phyloP scores from a whole-genome alignment of 1,140 invertebrate genomes.

The Leptinotarsa defecta region DNA sequence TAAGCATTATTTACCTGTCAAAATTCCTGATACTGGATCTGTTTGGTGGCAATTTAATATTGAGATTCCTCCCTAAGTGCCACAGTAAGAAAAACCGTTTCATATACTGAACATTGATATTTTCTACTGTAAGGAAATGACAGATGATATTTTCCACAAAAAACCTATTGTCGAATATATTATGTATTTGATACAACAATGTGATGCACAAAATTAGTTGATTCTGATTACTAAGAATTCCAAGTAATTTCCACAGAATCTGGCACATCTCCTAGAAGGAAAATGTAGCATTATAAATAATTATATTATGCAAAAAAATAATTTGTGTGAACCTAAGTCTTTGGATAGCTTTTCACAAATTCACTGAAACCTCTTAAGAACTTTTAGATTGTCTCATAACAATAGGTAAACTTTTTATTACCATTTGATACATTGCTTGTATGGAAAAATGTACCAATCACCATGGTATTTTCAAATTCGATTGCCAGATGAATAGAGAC shows the following conservation, averaged over 20 bases:
- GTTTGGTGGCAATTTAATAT: constrained; percentile 55
- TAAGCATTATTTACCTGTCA: constrained; percentile 58
- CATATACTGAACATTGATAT: constrained; percentile 66
- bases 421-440: no score
- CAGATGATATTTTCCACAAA: constrained; percentile 75
- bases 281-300: neutral
- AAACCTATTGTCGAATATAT: constrained; percentile 65
- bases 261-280: constrained; percentile 63
- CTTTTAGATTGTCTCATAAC: no score
- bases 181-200: constrained; percentile 72
- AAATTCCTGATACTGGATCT: constrained; percentile 58
- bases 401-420: no score
- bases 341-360: no score
- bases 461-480: no score
- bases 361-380: no score
- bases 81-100: constrained; percentile 78
- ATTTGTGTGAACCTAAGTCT: no score
- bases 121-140: constrained; percentile 58
- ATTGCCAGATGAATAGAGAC: no score
- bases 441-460: no score
- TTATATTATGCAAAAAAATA: no score
- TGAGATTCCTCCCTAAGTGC: constrained; percentile 77
- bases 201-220: constrained; percentile 69
- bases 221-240: constrained; percentile 62
- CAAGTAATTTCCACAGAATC: constrained; percentile 72